Evolutionary conservation across 1,140 invertebrate genomes (phyloP).

Genomic region (Panagrolaimus sp.): DNA sequence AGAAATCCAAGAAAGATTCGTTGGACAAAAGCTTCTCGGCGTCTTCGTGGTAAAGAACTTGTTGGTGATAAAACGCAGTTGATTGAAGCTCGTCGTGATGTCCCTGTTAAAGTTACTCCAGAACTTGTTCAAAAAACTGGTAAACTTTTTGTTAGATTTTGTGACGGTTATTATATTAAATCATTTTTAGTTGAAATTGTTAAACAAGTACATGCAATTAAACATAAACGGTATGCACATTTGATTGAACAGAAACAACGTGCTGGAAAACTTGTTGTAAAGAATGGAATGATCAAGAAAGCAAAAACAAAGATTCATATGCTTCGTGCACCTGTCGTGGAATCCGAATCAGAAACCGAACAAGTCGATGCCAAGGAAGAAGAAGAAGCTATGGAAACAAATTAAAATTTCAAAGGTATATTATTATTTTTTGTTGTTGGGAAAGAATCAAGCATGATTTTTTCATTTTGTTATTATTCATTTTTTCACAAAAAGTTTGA

Average conservation of each 20-base stretch:
- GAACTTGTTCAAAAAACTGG: conserved; percentile 10
- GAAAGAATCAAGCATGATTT: no score
- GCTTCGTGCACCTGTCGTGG: conserved; percentile 54
- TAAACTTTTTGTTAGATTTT: conserved; percentile 16
- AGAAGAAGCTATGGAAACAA: conserved; percentile 31
- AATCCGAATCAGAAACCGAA: conserved; percentile 27
- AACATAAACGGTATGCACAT: conserved; percentile 70
- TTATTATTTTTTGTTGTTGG: no score
- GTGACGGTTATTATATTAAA: background rate
- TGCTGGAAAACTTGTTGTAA: conserved; percentile 50
- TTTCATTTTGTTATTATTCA: no score
- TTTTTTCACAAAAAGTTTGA: no score
- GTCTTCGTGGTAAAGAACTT: conserved; percentile 90
- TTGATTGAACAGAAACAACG: conserved; percentile 54
- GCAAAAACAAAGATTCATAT: conserved; percentile 56
- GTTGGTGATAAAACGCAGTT: conserved; percentile 89
- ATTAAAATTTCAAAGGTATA: conserved; percentile 14
- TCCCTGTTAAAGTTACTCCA: conserved; percentile 70
- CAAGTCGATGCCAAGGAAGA: conserved; percentile 31
- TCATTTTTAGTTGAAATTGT: conserved; percentile 74
- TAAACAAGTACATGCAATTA: conserved; percentile 80
- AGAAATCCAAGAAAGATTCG: conserved; percentile 93
- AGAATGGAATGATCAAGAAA: conserved; percentile 41
- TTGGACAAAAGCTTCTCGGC: conserved; percentile 98
- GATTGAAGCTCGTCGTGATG: conserved; percentile 85